Evolutionary conservation across 2,797 vertebrate species (phyloP).

Genomic region (Pterois miles): DNA sequence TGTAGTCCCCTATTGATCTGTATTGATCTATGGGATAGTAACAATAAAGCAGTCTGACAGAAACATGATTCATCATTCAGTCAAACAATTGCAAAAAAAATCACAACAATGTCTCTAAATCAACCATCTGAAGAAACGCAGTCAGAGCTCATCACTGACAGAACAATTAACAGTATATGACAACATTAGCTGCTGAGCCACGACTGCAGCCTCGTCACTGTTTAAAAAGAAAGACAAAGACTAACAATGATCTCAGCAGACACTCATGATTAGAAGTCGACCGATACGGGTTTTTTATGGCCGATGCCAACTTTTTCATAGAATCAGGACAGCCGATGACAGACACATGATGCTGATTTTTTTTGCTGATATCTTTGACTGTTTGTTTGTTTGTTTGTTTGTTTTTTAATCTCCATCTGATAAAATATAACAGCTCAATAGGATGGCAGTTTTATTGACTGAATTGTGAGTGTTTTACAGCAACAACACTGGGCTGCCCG

Average conservation of each 20-base stretch:
- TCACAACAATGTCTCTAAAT: not conserved
- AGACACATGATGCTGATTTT: no score
- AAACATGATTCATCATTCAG: not conserved
- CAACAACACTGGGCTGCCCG: no score
- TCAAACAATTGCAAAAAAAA: slow-evolving; percentile 1
- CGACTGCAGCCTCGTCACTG: not conserved
- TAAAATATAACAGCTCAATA: no score
- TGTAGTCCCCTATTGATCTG: not conserved
- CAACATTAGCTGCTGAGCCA: not conserved
- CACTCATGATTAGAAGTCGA: no score
- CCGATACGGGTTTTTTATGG: no score
- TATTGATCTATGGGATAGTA: not conserved
- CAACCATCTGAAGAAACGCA: not conserved
- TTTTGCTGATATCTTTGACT: no score
- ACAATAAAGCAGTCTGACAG: not conserved
- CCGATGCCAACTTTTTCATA: no score
- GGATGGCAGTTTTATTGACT: no score
- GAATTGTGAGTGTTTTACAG: no score
- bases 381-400: no score
- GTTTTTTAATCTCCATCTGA: no score
- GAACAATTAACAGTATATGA: not conserved
- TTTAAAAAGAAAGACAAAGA: not conserved
- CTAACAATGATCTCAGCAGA: not conserved
- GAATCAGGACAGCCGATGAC: no score
- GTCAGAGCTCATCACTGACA: not conserved